Conservation (phyloP, 2,113 vertebrate species). For the Psephotus haematonotus region DNA sequence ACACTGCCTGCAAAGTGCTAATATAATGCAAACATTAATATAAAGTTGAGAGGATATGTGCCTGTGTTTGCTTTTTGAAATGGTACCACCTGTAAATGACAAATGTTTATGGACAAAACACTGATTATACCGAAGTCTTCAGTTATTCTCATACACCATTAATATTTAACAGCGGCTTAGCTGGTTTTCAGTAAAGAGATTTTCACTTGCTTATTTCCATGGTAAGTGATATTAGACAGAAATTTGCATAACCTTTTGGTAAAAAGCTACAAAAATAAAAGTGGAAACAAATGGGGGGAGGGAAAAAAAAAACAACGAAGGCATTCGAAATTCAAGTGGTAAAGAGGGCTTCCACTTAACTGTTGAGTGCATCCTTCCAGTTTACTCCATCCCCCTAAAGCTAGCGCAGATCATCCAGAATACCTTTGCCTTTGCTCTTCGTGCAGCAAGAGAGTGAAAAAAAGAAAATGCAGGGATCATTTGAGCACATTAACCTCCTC, state of each 20-base stretch:
- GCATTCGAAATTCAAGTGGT: background rate
- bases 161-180: background rate
- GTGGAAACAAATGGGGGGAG: background rate
- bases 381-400: background rate
- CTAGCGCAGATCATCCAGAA: background rate
- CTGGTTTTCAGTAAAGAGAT: background rate
- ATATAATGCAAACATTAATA: background rate
- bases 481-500: conserved; percentile 53
- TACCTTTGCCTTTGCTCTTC: background rate
- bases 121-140: background rate
- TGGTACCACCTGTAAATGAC: background rate
- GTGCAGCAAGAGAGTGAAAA: background rate
- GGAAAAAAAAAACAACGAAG: background rate
- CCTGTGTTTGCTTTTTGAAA: background rate
- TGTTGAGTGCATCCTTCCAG: background rate
- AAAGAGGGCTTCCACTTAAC: background rate
- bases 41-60: fast-evolving
- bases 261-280: background rate
- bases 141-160: fast-evolving
- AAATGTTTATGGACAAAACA: background rate
- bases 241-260: background rate
- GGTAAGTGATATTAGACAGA: background rate
- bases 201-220: background rate
- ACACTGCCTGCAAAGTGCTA: background rate
- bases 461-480: conserved; percentile 3